phyloP scores from a whole-genome alignment of 2,113 vertebrate species.

The Hydrochoerus hydrochaeris region DNA sequence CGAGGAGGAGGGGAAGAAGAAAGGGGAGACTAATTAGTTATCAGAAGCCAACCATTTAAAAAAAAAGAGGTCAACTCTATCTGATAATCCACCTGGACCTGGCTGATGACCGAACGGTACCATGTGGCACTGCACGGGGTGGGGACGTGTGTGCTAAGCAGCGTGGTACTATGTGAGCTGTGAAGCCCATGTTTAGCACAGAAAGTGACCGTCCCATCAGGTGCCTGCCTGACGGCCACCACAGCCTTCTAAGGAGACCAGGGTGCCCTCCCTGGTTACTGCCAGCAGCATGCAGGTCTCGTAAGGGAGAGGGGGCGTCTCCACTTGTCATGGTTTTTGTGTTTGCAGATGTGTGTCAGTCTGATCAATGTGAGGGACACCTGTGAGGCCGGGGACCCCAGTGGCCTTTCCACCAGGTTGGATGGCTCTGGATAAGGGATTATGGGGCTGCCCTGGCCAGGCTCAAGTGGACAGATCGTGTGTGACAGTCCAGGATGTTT shows the following conservation, averaged over 20 bases:
- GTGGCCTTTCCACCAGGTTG: neutral
- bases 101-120: no score
- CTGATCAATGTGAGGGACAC: no score
- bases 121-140: accelerated
- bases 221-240: neutral
- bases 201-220: neutral
- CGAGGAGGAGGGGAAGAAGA: neutral
- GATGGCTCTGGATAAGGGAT: neutral
- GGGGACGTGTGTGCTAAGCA: neutral
- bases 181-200: no score
- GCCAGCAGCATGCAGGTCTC: neutral
- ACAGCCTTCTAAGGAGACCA: no score
- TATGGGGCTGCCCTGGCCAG: neutral
- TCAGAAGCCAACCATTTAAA: neutral
- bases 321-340: neutral
- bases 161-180: neutral
- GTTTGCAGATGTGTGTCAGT: neutral
- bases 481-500: neutral
- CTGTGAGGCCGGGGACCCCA: neutral
- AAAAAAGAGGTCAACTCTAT: neutral
- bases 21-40: neutral
- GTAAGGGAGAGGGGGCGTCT: neutral
- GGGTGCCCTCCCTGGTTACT: neutral
- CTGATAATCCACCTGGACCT: neutral
- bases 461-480: neutral